Conservation (phyloP, 1,140 invertebrate genomes). For the Hyles euphorbiae region DNA sequence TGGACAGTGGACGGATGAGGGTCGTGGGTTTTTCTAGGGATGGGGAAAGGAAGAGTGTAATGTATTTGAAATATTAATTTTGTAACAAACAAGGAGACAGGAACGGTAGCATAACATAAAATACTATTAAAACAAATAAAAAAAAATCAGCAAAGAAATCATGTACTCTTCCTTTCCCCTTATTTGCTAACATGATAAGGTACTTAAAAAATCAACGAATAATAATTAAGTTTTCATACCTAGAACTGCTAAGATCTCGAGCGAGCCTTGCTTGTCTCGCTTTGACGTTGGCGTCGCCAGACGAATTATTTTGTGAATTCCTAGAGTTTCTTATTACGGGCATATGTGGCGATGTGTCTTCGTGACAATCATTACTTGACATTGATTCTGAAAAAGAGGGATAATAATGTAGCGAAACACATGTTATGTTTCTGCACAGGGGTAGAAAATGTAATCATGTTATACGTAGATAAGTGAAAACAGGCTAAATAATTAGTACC, state of each 20-base stretch:
- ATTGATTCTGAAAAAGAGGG: slow-evolving; percentile 47
- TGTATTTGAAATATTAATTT: slow-evolving; percentile 24
- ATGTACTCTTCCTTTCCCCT: slow-evolving; percentile 66
- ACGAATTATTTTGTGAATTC: slow-evolving; percentile 43
- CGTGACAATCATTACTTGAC: slow-evolving; percentile 62
- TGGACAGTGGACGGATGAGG: slow-evolving; percentile 24
- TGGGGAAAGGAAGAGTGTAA: slow-evolving; percentile 61
- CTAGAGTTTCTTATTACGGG: slow-evolving; percentile 60
- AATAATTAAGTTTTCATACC: slow-evolving; percentile 32
- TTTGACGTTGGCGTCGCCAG: slow-evolving; percentile 59
- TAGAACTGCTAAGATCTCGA: slow-evolving; percentile 59
- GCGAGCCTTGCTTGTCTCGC: slow-evolving; percentile 62
- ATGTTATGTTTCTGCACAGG: too few species aligned
- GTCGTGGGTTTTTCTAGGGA: slow-evolving; percentile 55
- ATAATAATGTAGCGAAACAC: neutral
- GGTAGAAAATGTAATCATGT: too few species aligned
- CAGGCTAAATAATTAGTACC: too few species aligned
- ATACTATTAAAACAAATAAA: slow-evolving; percentile 15
- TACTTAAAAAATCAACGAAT: neutral
- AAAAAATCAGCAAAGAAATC: slow-evolving; percentile 14
- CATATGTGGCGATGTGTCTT: slow-evolving; percentile 53
- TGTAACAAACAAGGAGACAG: slow-evolving; percentile 69
- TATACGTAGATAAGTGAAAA: too few species aligned
- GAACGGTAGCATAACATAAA: slow-evolving; percentile 32
- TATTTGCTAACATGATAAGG: slow-evolving; percentile 48